Percentiles rank a stretch among this genome's conserved stretches.
Evolutionary conservation across 1,140 invertebrate species (phyloP).

Genomic region (Caenorhabditis remanei): DNA sequence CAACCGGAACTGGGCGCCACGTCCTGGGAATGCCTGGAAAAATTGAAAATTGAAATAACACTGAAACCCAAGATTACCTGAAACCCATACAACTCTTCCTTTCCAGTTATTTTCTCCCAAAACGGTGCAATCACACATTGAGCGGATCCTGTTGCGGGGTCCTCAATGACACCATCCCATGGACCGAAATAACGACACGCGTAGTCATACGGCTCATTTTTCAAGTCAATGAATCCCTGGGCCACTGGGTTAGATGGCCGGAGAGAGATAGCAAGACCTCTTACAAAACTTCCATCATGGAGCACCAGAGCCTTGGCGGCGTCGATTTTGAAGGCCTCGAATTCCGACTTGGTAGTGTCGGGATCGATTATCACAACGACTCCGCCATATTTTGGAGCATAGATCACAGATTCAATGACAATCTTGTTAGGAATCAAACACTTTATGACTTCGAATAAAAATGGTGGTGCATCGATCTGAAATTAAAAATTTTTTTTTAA

Average conservation of each 20-base stretch:
- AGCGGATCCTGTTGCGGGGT: conserved; percentile 77
- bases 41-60: neutral
- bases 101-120: conserved; percentile 78
- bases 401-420: neutral
- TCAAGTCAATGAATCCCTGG: conserved; percentile 65
- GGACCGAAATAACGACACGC: conserved; percentile 82
- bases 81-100: conserved; percentile 74
- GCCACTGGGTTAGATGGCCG: conserved; percentile 66
- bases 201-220: conserved; percentile 79
- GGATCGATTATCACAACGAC: conserved; percentile 72
- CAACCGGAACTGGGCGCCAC: neutral
- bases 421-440: conserved; percentile 46
- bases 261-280: conserved; percentile 72
- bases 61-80: neutral
- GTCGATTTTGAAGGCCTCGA: conserved; percentile 64
- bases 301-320: conserved; percentile 62
- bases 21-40: neutral
- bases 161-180: conserved; percentile 79
- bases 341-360: conserved; percentile 64
- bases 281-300: conserved; percentile 66
- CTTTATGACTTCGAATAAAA: conserved; percentile 58
- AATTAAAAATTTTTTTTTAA: no score
- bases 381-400: conserved; percentile 45
- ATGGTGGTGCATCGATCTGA: conserved; percentile 57
- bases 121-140: conserved; percentile 80